These are phyloP conservation scores for Chaitophorus viminalis DNA, from an alignment of 2,888 invertebrate genomes.

Conservation along the genomic window DNA sequence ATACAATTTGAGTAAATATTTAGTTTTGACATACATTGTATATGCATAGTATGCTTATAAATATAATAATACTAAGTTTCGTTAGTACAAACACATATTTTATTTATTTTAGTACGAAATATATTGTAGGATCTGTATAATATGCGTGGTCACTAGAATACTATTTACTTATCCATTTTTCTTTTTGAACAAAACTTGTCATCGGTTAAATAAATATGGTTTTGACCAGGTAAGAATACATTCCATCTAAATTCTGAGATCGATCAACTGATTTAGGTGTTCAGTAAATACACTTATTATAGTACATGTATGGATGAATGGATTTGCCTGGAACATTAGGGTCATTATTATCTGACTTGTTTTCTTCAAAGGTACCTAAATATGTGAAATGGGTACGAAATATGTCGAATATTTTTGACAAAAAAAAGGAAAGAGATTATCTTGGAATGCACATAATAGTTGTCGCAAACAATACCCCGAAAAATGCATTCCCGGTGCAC, in stretches of 20 bases:
- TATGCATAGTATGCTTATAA: no score
- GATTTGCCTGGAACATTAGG: neutral
- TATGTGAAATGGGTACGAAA: neutral
- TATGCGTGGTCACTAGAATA: neutral
- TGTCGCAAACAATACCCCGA: neutral
- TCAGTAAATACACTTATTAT: neutral
- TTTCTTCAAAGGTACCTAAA: neutral
- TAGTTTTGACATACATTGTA: no score
- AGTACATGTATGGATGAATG: neutral
- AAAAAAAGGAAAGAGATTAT: neutral
- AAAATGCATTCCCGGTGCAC: neutral
- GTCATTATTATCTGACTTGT: slow-evolving; percentile 12
- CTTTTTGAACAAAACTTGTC: neutral
- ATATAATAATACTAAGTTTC: no score
- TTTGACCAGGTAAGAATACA: neutral
- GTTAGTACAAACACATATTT: no score
- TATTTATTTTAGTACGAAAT: no score
- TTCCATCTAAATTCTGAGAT: slow-evolving; percentile 2
- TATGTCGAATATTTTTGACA: neutral
- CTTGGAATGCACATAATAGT: neutral
- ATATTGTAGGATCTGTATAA: no score
- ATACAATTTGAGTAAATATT: no score
- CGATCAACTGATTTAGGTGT: neutral
- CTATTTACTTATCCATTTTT: neutral
- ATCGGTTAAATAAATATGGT: neutral